Conservation (phyloP, 2,888 invertebrate species). For the Mycalesis mineus region DNA sequence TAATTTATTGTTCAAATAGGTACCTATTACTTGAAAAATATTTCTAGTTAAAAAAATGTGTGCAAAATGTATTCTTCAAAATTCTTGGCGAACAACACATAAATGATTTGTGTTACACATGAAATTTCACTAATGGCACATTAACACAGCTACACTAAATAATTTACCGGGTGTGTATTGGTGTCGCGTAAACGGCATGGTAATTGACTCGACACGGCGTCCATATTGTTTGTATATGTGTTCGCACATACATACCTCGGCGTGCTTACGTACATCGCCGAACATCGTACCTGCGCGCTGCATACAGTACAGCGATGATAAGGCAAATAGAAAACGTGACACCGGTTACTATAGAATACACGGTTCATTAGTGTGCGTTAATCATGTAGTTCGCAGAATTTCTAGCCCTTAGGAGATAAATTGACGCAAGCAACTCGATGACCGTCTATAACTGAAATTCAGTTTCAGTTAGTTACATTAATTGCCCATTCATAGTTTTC, state of each 20-base stretch:
- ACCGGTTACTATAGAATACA: neutral
- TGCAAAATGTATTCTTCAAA: too few species aligned
- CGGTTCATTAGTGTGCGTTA: constrained; percentile 6
- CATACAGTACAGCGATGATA: constrained; percentile 18
- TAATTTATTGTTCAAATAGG: too few species aligned
- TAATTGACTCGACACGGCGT: constrained; percentile 19
- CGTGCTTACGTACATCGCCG: neutral
- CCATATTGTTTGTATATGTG: constrained; percentile 24
- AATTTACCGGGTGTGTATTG: constrained; percentile 12
- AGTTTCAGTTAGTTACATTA: too few species aligned
- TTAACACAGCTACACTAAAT: constrained; percentile 16
- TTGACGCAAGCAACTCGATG: neutral
- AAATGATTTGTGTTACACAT: constrained; percentile 9
- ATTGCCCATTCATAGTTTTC: too few species aligned
- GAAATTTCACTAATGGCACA: constrained; percentile 19
- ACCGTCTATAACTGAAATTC: too few species aligned
- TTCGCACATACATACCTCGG: constrained; percentile 15
- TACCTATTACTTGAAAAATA: too few species aligned
- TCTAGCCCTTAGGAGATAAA: too few species aligned
- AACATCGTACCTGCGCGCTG: neutral
- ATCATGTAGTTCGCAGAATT: constrained; percentile 6
- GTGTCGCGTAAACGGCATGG: constrained; percentile 18
- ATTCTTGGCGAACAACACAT: constrained; percentile 11
- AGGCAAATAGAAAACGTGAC: constrained; percentile 24
- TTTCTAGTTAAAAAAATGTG: too few species aligned